A percentile compares a stretch with the other conserved stretches of the same genome.
phyloP scores from a whole-genome alignment of 2,797 vertebrate species.

The Muscicapa striata region DNA sequence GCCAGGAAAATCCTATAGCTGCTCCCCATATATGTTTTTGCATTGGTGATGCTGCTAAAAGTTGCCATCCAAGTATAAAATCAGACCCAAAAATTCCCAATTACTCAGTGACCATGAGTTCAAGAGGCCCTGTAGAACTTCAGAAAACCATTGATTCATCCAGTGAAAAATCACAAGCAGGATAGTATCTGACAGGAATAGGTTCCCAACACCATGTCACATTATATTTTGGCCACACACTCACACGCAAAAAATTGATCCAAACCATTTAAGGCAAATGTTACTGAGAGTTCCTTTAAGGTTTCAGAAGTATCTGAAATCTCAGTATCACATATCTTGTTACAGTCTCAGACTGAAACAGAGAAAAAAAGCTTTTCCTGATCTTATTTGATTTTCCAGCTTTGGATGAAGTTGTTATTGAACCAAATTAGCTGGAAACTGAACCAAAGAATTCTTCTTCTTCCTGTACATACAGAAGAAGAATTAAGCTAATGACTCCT shows the following conservation, averaged over 20 bases:
- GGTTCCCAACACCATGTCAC: background rate
- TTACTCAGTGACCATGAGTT: background rate
- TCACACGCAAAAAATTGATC: background rate
- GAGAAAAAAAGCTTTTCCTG: background rate
- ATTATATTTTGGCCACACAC: background rate
- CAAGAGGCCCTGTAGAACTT: background rate
- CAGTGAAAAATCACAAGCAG: background rate
- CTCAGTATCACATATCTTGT: background rate
- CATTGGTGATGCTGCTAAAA: background rate
- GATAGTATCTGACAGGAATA: background rate
- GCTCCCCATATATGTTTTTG: background rate
- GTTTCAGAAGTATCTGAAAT: background rate
- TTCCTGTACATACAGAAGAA: background rate
- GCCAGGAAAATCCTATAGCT: background rate
- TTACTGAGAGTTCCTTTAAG: background rate
- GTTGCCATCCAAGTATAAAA: background rate
- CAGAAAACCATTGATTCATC: background rate
- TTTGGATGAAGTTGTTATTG: background rate
- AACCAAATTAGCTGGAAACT: background rate
- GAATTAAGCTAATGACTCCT: background rate
- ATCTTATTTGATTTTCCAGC: background rate
- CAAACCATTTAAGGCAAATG: background rate
- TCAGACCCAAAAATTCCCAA: background rate
- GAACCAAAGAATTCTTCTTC: background rate
- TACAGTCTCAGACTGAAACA: background rate